Percentiles rank a stretch among this genome's conserved stretches.
phyloP scores from a whole-genome alignment of 1,140 invertebrate species.

The Caenorhabditis tropicalis region DNA sequence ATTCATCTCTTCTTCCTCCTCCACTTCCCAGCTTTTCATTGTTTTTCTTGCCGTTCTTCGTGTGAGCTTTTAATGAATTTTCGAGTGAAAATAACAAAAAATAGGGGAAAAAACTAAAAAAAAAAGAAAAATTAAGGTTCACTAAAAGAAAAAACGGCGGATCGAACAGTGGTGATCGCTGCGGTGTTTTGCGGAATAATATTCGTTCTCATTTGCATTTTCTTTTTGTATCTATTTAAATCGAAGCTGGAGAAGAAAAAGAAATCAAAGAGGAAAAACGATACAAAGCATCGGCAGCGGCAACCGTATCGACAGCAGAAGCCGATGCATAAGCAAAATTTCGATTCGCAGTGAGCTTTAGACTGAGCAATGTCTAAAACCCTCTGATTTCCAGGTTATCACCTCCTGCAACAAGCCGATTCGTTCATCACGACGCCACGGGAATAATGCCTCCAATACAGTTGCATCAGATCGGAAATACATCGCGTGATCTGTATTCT shows the following conservation, averaged over 20 bases:
- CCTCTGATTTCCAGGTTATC: slow-evolving; percentile 54
- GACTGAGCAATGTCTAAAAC: too few relatives aligned
- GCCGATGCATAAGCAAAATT: slow-evolving; percentile 51
- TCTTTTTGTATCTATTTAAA: slow-evolving; percentile 71
- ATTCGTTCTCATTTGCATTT: slow-evolving; percentile 67
- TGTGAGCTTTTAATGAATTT: slow-evolving; percentile 36
- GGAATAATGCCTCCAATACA: slow-evolving; percentile 54
- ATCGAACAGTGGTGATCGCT: slow-evolving; percentile 67
- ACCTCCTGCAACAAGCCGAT: slow-evolving; percentile 57
- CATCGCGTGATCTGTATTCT: slow-evolving; percentile 22
- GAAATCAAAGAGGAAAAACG: slow-evolving; percentile 52
- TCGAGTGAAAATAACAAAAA: neutral
- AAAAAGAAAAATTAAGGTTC: slow-evolving; percentile 59
- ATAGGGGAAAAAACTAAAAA: slow-evolving; percentile 10
- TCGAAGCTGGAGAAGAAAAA: slow-evolving; percentile 67
- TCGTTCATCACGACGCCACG: slow-evolving; percentile 61
- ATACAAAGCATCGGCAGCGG: slow-evolving; percentile 31
- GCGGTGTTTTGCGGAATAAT: slow-evolving; percentile 65
- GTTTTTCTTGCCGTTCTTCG: neutral
- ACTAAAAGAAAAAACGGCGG: slow-evolving; percentile 60
- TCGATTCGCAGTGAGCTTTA: slow-evolving; percentile 47
- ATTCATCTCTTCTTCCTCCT: neutral
- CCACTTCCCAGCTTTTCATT: neutral
- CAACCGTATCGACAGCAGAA: slow-evolving; percentile 43
- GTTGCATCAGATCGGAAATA: neutral